These are phyloP conservation scores for Guaruba guarouba DNA, from an alignment of 2,113 vertebrate species.

Conservation along the genomic window DNA sequence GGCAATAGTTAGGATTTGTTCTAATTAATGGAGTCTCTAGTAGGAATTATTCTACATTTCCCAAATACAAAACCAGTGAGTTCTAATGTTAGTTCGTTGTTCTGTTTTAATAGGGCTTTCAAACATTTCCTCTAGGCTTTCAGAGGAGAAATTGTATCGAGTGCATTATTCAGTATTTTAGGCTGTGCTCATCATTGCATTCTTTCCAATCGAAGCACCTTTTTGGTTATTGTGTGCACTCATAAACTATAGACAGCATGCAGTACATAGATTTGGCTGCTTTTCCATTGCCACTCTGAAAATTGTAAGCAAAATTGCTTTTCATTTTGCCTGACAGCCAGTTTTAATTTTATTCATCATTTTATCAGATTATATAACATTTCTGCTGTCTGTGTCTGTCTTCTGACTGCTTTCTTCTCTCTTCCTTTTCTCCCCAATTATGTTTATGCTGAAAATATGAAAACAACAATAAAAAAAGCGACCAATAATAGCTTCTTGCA, in stretches of 20 bases:
- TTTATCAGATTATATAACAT: slow-evolving; percentile 75
- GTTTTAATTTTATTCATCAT: slow-evolving; percentile 80
- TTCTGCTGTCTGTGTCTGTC: slow-evolving; percentile 64
- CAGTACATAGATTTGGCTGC: slow-evolving; percentile 63
- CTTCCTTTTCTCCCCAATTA: slow-evolving; percentile 36
- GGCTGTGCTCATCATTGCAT: slow-evolving; percentile 8
- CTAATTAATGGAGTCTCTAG: slow-evolving; percentile 65
- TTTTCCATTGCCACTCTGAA: slow-evolving; percentile 63
- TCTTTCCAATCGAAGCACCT: slow-evolving; percentile 54
- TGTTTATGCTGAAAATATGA: slow-evolving; percentile 75
- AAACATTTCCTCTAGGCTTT: slow-evolving; percentile 41
- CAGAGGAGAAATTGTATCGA: background rate
- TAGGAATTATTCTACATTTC: slow-evolving; percentile 55
- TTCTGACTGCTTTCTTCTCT: slow-evolving; percentile 52
- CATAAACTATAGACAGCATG: slow-evolving; percentile 38
- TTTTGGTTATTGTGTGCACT: slow-evolving; percentile 40
- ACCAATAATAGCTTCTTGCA: slow-evolving; percentile 76
- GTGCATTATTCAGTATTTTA: slow-evolving; percentile 9
- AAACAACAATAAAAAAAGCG: slow-evolving; percentile 78
- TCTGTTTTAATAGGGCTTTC: slow-evolving; percentile 33
- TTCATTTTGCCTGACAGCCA: slow-evolving; percentile 78
- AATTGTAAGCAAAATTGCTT: slow-evolving; percentile 76
- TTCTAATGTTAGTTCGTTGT: slow-evolving; percentile 18
- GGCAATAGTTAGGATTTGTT: slow-evolving; percentile 58
- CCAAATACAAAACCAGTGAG: slow-evolving; percentile 19